Evolutionary conservation across 2,797 vertebrate species (phyloP), one percentile per base, ranked within the genome.

Genomic region (Sitta carolinensis): DNA sequence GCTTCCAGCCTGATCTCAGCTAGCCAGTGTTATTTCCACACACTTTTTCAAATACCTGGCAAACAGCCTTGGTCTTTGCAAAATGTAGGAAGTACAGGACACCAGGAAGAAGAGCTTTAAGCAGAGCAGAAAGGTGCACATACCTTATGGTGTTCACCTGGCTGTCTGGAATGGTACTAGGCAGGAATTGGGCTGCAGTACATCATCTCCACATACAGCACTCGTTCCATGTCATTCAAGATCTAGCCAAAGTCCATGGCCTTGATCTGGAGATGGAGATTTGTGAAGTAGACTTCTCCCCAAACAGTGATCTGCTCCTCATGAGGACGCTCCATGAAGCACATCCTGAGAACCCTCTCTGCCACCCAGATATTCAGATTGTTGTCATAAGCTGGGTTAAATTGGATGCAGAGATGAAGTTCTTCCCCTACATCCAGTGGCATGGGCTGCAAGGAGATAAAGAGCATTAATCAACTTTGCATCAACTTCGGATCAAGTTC

Each of bases 201-300:
- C 85, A 98, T 98, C 91, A 99, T 97, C 5, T 91, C 89, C 34
- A 99, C 7, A 4, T 95, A 94, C 79, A 70, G 96, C 7, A 97
- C 96, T 57, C 86, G 90, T 86, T 98, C 98, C 0, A 98, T 98
- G 86, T 98, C 96, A 12, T 99, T 99, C 30, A 98, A 96, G 76
- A 99, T 97, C 69, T 98, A 99, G 89, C 98, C 98, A 36, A 99
- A 99, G 82, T 99, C 97, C 89, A 99, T 57, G 5, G 93, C 63
- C 45, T 21, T 97, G 75, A 96, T 96, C 78, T 98, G 98, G 68
- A 99, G 97, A 55, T 59, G 79, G 45, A 99, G 98, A 95, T 99
- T 99, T 12, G 99, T 98, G 79, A 98, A 99, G 81, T 97, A 97
- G 47, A 99, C 97, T 89, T 99, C 98, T 17, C 98, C 97, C 4